Evolutionary conservation across 2,888 invertebrate genomes (phyloP), one percentile per base, ranked within the genome.

Genomic region (Dexiosoma caninum): DNA sequence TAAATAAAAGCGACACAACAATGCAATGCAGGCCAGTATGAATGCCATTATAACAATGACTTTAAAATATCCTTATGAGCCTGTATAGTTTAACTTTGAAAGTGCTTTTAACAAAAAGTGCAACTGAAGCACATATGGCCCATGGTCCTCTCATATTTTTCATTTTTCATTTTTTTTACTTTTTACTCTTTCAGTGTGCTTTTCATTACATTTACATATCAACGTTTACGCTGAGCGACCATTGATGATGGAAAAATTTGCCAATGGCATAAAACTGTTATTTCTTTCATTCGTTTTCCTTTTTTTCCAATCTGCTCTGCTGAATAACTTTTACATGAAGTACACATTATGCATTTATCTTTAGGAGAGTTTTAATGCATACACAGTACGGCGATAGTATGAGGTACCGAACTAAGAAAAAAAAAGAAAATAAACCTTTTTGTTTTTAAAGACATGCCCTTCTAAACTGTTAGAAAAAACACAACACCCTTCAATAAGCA

Each of bases 241-340:
- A 79, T 81, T 82, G 77, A 75, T 84, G 83, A 82, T 83, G 78
- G 78, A 59, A 80, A 79, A 76, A 81, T 80, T 81, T 82, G 82
- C 81, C 83, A 80, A 44, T 60, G 78, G 81, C 82, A 78, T 70
- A 72, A 49, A 76, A 30, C 37, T 74, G 69, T 59, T 57, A 57
- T 74, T 53, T 74, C 60, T 69, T 51, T 60, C 30, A 37, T 53
- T 53, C 59, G 44, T 49, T 57, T 44, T 46, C 37, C 3, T 42
- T 37, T 59, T 14, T 4, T 21, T n/a, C n/a, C n/a, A n/a, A 37
- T 23, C 35, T 64, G 23, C 12, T 30, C 37, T 49, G 37, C 12
- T 27, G 35, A 16, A 64, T 35, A 53, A 46, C 10, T n/a, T 51
- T 16, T 42, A 37, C 44, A 35, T 44, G 19, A n/a, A n/a, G n/a